Base-by-base conservation (phyloP, 2,113 vertebrate genomes). In the Gopherus evgoodei region DNA sequence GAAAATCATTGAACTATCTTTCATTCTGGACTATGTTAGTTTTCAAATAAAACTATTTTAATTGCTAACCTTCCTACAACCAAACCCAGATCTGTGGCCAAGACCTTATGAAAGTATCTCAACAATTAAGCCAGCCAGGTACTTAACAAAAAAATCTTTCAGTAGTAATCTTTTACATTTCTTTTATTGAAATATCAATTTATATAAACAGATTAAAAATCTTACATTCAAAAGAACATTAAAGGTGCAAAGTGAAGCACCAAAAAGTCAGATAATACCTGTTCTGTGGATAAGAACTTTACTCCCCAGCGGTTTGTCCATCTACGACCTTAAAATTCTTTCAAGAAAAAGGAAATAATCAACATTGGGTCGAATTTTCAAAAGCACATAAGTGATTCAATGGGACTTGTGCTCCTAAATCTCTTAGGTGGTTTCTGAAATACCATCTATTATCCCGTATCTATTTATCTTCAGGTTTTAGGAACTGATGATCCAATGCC, bases 41-140 rank as follows among this genome's bases (percentile, higher is more conserved):
- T 94, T 95, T 91, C 72, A 94, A 72, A 62, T 7, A 89, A 92
- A 52, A 80, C 11, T 5, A 82, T 93, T 78, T 76, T 44, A 76
- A 76, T 27, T 42, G 38, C 5, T 76, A 76, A 76, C 21, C 42
- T 76, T 76, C 42, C 22, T 44, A n/a, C n/a, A 38, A 42, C 72
- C 22, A 75, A 44, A 75, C 22, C 42, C 19, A 76, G 38, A 76
- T 42, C 38, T 76, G 6, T 38, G 11, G 21, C 22, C 22, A 76
- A 76, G 42, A 76, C 38, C 38, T 76, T 24, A 22, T 13, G 44
- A 75, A 75, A 75, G 22, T 42, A 75, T 44, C 21, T 75, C 38
- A 44, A 76, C 38, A 44, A 76, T 76, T 24, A 42, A 25, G 10
- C 62, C 35, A 35, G 31, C 62, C 35, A 35, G 31, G 35, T n/a